Evolutionary conservation across 2,888 invertebrate genomes (phyloP), one percentile per base, ranked within the genome.

Genomic region (Cheiracanthium punctorium): DNA sequence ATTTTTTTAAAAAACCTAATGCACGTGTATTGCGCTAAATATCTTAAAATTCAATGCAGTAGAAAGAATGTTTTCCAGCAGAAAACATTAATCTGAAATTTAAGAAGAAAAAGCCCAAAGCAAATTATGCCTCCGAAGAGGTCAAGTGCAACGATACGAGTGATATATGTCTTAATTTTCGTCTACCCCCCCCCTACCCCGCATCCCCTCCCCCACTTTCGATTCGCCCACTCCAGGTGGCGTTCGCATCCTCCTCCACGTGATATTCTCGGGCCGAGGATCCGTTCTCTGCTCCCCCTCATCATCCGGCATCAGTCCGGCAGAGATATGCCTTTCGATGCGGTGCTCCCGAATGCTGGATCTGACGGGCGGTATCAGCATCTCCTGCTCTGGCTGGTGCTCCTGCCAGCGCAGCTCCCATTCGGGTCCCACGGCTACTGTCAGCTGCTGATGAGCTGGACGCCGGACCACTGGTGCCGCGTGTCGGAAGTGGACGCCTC

Each of bases 401-500:
- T 93, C 88, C 92, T 94, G 79, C 92, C 92, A 58, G 90, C 92
- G 0, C 95, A 95, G 58, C 92, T 96, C 88, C 96, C 96, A 0
- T 96, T 96, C 90, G 96, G 95, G 10, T 96, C 96, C 91, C 96
- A 96, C 90, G 96, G 95, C 48, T 96, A 96, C 91, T 94, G 94
- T 89, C 96, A 96, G 92, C 74, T 90, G 7, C 87, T 90, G 29
- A 87, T 89, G 88, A 76, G 74, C 37, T 74, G 88, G 69, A 87
- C 87, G 7, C 90, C 90, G n/a, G 93, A 93, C 32, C 95, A 96
- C 91, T 95, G 95, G 95, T 96, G 96, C 91, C 92, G 93, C 41
- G 93, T 95, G 77, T 95, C 95, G 0, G 94, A 94, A 89, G 91
- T 95, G 20, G 86, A 86, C 14, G 64, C 69, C 43, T 30, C 73